Percentiles rank a stretch among this genome's conserved stretches.
phyloP scores from a whole-genome alignment of 2,113 vertebrate genomes.

The Symphodus melops region DNA sequence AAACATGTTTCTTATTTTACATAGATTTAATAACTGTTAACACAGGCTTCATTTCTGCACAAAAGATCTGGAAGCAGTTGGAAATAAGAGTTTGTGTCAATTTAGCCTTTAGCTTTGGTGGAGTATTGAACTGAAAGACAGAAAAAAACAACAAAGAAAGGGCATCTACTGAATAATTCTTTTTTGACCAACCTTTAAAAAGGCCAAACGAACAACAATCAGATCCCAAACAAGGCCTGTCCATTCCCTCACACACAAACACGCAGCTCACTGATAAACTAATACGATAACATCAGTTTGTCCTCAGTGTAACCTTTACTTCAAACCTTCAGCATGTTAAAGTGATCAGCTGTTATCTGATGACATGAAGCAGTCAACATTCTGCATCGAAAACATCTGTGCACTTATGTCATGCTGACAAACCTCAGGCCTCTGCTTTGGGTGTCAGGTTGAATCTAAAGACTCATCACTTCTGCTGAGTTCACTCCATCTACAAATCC shows the following conservation, averaged over 20 bases:
- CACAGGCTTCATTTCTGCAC: too few species aligned
- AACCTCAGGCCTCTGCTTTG: not conserved
- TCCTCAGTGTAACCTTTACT: constrained; percentile 23
- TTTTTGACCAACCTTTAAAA: not conserved
- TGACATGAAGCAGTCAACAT: constrained; percentile 12
- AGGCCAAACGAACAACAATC: not conserved
- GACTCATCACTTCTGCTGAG: not conserved
- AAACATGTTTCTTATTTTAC: not conserved
- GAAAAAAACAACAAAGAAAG: not conserved
- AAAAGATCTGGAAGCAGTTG: too few species aligned
- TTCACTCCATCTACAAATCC: too few species aligned
- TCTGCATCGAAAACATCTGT: not conserved
- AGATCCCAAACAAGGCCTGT: not conserved
- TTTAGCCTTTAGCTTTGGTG: too few species aligned
- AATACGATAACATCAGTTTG: not conserved
- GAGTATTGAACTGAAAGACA: not conserved
- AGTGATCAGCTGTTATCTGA: constrained; percentile 24
- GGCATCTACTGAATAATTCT: too few species aligned
- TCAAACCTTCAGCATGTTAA: constrained; percentile 1
- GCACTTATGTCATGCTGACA: not conserved
- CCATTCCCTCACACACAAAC: too few species aligned
- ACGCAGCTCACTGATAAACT: not conserved
- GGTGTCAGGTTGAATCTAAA: not conserved
- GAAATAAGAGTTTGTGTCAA: too few species aligned
- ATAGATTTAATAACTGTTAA: not conserved